Conservation (phyloP, 1,140 invertebrate species). For the Panonychus citri region DNA sequence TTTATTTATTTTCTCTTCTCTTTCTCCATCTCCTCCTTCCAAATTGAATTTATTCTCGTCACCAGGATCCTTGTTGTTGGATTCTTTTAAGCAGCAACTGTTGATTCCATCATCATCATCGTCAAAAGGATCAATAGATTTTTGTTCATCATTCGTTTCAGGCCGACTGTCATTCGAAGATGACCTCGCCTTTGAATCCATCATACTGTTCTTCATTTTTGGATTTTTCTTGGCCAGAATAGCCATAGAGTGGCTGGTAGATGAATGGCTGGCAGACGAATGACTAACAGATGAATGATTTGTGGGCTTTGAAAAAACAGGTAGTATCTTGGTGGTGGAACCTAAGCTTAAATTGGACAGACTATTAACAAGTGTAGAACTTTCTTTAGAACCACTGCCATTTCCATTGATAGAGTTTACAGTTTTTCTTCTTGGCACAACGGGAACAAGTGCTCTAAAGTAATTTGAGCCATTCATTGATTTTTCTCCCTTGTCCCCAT, state of each 20-base stretch:
- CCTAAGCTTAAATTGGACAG: no score
- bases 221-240: neutral
- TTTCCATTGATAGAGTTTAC: no score
- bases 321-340: neutral
- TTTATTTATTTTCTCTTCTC: conserved; percentile 6
- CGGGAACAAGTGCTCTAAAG: no score
- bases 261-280: neutral
- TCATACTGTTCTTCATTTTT: neutral
- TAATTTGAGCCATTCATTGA: no score
- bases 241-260: neutral
- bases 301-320: neutral
- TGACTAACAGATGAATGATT: neutral
- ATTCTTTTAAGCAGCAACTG: neutral
- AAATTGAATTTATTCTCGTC: neutral
- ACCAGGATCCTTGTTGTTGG: neutral
- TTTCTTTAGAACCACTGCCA: no score
- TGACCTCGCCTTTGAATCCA: neutral
- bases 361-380: no score
- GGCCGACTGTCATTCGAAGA: no score
- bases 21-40: conserved; percentile 8
- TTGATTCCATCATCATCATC: neutral
- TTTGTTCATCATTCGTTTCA: no score
- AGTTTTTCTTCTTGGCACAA: no score
- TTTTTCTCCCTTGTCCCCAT: no score
- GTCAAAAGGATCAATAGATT: no score